Conservation (phyloP, 2,888 invertebrate species). For the Monochamus alternatus region DNA sequence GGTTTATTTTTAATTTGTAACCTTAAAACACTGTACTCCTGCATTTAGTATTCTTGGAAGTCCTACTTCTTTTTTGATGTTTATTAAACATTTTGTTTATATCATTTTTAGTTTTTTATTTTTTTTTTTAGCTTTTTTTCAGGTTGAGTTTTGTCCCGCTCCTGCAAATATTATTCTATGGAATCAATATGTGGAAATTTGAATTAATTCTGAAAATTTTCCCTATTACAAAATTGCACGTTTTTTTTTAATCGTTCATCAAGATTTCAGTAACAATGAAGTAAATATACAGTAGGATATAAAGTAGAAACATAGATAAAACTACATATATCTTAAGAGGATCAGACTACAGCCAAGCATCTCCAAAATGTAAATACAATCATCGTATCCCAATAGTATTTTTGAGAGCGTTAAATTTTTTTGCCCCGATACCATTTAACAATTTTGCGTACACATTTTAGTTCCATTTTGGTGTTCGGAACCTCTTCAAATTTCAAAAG, state of each 20-base stretch:
- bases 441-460: too few species aligned
- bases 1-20: slow-evolving; percentile 59
- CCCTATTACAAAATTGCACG: background rate
- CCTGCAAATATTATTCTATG: slow-evolving; percentile 52
- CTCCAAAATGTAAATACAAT: too few species aligned
- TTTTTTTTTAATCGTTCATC: background rate
- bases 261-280: background rate
- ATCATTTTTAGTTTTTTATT: slow-evolving; percentile 59
- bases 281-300: background rate
- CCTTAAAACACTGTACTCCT: slow-evolving; percentile 56
- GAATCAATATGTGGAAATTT: slow-evolving; percentile 5
- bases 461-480: too few species aligned
- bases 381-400: too few species aligned
- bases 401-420: too few species aligned
- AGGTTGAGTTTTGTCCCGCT: slow-evolving; percentile 50
- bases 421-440: too few species aligned
- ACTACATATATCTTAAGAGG: background rate
- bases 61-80: slow-evolving; percentile 59
- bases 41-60: slow-evolving; percentile 59
- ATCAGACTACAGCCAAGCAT: background rate
- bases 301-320: background rate
- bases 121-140: slow-evolving; percentile 49
- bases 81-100: slow-evolving; percentile 63
- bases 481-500: too few species aligned
- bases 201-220: background rate